phyloP scores from a whole-genome alignment of 2,888 invertebrate species.

The Heliothis peltigera region DNA sequence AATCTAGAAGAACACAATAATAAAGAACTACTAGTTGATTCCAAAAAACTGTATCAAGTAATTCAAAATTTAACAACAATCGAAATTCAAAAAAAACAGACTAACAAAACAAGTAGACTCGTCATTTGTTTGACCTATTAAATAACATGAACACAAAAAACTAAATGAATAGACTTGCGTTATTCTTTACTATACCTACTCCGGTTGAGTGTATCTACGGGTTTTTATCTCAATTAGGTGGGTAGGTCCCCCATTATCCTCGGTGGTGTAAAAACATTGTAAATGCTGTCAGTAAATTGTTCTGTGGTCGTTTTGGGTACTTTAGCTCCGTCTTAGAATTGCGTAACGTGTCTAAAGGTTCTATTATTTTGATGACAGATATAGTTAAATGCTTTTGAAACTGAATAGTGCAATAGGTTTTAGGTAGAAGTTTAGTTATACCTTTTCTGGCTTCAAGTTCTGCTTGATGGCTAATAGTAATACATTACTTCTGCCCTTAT shows the following conservation, averaged over 20 bases:
- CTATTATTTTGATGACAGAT: not conserved
- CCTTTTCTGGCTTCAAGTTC: too few species aligned
- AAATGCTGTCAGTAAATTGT: constrained; percentile 44
- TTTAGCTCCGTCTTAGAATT: constrained; percentile 45
- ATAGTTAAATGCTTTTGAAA: not conserved
- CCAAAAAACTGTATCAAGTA: too few species aligned
- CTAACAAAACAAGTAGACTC: constrained; percentile 63
- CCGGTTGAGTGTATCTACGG: constrained; percentile 29
- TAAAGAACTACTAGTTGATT: not conserved
- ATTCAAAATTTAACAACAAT: constrained; percentile 29
- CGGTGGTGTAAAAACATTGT: constrained; percentile 61
- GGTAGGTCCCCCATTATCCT: constrained; percentile 66
- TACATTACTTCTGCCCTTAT: too few species aligned
- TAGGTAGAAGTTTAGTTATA: too few species aligned
- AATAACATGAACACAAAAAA: constrained; percentile 67
- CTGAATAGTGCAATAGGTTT: not conserved
- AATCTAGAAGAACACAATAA: constrained; percentile 4
- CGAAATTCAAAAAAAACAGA: constrained; percentile 46
- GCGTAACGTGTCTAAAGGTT: constrained; percentile 28
- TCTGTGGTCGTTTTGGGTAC: constrained; percentile 50
- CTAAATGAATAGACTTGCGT: constrained; percentile 46
- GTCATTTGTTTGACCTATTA: constrained; percentile 82
- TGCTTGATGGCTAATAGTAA: too few species aligned
- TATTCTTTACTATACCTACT: constrained; percentile 40
- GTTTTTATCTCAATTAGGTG: constrained; percentile 72